These are phyloP conservation scores for Phocides pigmalion DNA, from an alignment of 1,140 invertebrate species.

Conservation along the genomic window DNA sequence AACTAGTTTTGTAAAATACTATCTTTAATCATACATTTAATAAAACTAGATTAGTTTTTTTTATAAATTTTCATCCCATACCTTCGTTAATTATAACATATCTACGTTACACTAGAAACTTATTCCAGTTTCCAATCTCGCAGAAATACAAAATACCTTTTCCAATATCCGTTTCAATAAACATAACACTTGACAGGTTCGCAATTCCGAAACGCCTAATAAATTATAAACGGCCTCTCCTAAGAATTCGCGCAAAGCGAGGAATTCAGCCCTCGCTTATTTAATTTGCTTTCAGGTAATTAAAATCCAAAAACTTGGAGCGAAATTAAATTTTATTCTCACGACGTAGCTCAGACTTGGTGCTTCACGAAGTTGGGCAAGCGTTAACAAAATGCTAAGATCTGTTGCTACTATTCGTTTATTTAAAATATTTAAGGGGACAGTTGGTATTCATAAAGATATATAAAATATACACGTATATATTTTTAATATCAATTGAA, in stretches of 20 bases:
- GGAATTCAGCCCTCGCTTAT: constrained; percentile 58
- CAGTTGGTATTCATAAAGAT: too few relatives aligned
- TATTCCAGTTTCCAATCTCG: neutral
- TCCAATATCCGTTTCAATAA: constrained; percentile 36
- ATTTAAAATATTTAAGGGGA: too few relatives aligned
- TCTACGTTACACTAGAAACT: neutral
- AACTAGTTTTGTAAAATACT: too few relatives aligned
- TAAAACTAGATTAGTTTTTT: too few relatives aligned
- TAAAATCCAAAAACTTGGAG: constrained; percentile 74
- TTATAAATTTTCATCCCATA: too few relatives aligned
- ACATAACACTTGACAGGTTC: constrained; percentile 28
- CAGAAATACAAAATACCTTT: constrained; percentile 20
- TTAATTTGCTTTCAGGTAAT: constrained; percentile 75
- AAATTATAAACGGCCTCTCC: constrained; percentile 45
- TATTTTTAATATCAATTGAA: too few relatives aligned
- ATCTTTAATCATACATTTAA: too few relatives aligned
- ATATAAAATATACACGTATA: too few relatives aligned
- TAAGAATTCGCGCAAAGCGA: constrained; percentile 41
- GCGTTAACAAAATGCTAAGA: too few relatives aligned
- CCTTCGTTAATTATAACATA: too few relatives aligned
- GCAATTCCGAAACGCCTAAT: constrained; percentile 43
- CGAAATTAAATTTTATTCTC: constrained; percentile 72
- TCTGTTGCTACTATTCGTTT: too few relatives aligned
- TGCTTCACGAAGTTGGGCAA: too few relatives aligned
- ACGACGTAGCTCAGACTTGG: constrained; percentile 17